Evolutionary conservation across 2,888 invertebrate genomes (phyloP), one percentile per base, ranked within the genome.

Genomic region (Eudasyphora cyanicolor): DNA sequence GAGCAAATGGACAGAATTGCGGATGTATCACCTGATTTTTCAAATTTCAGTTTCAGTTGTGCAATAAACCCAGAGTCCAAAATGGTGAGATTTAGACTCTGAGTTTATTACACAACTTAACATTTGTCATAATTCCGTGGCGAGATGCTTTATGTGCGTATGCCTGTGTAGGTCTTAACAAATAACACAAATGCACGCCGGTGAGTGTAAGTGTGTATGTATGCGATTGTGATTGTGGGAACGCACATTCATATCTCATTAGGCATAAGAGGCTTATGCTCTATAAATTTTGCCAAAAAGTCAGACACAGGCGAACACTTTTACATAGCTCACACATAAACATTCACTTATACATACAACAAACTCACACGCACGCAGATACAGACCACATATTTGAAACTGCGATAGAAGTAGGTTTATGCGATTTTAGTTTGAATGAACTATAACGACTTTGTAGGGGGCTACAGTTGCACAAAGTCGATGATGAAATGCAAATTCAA

Each of bases 171-270:
- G 51, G 24, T 35, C 29, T 35, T 27, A 27, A 57, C 32, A 17
- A 62, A 62, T 32, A 62, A 14, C 32, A 32, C n/a, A 19, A 62
- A 27, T 38, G 57, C 21, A 73, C 29, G 14, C 17, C 6, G n/a
- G 5, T 71, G 17, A n/a, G n/a, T 38, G 71, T 1, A 8, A 21
- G 71, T 64, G 17, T 60, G 35, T 45, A 35, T 54, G 24, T 54
- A 8, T 21, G 19, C 6, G 49, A 4, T 6, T 49, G 8, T 60
- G 27, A n/a, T 69, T 24, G 42, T 38, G 19, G 35, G 71, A 84
- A 79, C 82, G 76, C 84, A 84, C 79, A 84, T 84, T 84, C 84
- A 84, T 84, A 82, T 84, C 84, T 84, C 84, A 84, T 84, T 84
- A 84, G 84, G 78, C 80, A 84, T 84, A 84, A 84, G 84, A 81